Percentiles rank a stretch among this genome's conserved stretches.
Evolutionary conservation across 23 tunicate species (phyloP).

Genomic region (Clavelina lepadiformis): DNA sequence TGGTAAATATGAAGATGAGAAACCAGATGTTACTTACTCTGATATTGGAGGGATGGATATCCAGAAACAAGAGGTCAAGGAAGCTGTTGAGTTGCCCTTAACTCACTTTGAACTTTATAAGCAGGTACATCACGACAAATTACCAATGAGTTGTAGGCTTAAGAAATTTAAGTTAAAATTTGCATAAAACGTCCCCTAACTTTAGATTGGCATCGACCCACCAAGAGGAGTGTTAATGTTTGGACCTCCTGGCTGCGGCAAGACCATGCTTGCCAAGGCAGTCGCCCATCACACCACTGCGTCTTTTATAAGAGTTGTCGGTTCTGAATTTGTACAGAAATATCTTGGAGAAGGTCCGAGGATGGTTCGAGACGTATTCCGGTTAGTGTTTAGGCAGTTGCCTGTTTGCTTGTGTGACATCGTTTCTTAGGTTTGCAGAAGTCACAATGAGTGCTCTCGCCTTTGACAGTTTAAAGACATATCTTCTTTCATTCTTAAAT

Average conservation of each 20-base stretch:
- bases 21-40: slow-evolving; percentile 93
- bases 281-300: slow-evolving; percentile 99
- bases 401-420: background rate
- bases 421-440: background rate
- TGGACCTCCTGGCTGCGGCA: slow-evolving; percentile 99
- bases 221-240: slow-evolving; percentile 97
- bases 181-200: background rate
- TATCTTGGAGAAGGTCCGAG: slow-evolving; percentile 98
- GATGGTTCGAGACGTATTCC: slow-evolving; percentile 98
- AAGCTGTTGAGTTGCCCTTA: slow-evolving; percentile 96
- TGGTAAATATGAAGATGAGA: slow-evolving; percentile 78
- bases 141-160: background rate
- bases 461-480: no score
- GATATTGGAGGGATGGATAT: slow-evolving; percentile 99
- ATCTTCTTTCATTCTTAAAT: no score
- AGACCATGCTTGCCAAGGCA: slow-evolving; percentile 94
- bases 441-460: no score
- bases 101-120: slow-evolving; percentile 98
- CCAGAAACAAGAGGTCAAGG: slow-evolving; percentile 99
- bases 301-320: slow-evolving; percentile 98
- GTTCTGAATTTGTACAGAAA: slow-evolving; percentile 98
- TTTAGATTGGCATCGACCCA: slow-evolving; percentile 98
- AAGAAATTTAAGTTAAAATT: background rate
- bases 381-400: slow-evolving; percentile 27
- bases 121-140: slow-evolving; percentile 45